phyloP scores from a whole-genome alignment of 2,888 invertebrate species.

The Stegophylla sp. region DNA sequence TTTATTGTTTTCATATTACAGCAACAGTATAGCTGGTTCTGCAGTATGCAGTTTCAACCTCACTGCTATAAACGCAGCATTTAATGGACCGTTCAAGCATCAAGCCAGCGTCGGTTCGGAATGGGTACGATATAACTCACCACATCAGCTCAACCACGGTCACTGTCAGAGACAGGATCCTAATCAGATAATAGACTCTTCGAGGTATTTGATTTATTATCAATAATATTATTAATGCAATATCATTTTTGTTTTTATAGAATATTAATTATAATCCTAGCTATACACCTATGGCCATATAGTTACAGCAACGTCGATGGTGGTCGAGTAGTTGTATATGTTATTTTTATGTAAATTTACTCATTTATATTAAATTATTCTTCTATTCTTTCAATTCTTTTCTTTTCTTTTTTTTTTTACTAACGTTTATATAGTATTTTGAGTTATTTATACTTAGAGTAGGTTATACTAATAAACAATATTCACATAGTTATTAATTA shows the following conservation, averaged over 20 bases:
- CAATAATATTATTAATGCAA: neutral
- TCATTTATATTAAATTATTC: constrained; percentile 33
- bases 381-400: neutral
- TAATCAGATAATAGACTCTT: constrained; percentile 64
- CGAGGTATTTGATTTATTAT: constrained; percentile 60
- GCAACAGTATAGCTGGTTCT: constrained; percentile 87
- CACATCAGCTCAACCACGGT: constrained; percentile 67
- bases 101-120: constrained; percentile 78
- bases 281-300: neutral
- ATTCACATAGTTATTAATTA: neutral
- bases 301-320: constrained; percentile 6
- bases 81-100: constrained; percentile 85
- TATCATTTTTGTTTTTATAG: neutral
- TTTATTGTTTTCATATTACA: constrained; percentile 63
- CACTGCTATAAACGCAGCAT: constrained; percentile 79
- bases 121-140: constrained; percentile 71
- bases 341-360: constrained; percentile 30
- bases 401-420: neutral
- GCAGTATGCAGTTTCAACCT: constrained; percentile 91
- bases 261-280: neutral
- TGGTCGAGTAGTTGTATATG: neutral
- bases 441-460: neutral
- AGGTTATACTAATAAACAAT: neutral
- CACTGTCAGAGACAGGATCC: constrained; percentile 68
- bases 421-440: neutral